phyloP scores from a whole-genome alignment of 2,113 vertebrate genomes.

The Rhinoptilus africanus region DNA sequence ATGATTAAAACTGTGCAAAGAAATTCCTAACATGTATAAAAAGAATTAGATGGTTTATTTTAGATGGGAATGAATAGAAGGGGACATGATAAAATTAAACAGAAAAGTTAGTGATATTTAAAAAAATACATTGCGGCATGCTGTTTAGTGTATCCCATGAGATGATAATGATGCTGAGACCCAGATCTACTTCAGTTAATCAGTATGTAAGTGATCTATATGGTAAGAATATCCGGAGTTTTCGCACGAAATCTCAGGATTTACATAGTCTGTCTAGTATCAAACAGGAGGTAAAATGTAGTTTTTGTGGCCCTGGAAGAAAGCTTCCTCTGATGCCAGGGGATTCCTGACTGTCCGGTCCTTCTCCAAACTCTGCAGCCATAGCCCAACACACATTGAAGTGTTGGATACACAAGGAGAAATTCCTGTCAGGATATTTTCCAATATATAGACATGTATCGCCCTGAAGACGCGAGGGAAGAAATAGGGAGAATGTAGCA shows the following conservation, averaged over 20 bases:
- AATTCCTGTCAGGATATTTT: not conserved
- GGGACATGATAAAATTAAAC: not conserved
- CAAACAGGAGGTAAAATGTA: not conserved
- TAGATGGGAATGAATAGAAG: not conserved
- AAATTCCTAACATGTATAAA: not conserved
- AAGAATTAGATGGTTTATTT: not conserved
- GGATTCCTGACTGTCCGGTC: not conserved
- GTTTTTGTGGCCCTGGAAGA: not conserved
- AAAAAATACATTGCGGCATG: not conserved
- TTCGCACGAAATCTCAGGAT: not conserved
- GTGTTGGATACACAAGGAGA: not conserved
- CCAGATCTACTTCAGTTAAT: not conserved
- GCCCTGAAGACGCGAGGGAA: accelerated
- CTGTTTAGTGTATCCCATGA: not conserved
- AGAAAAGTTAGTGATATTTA: not conserved
- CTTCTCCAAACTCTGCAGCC: not conserved
- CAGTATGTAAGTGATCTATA: not conserved
- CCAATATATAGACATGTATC: not conserved
- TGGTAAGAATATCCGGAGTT: not conserved
- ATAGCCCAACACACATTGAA: not conserved
- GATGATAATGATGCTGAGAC: not conserved
- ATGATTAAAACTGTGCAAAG: not conserved
- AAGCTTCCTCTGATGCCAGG: not conserved
- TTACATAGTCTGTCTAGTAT: not conserved
- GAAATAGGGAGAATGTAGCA: not conserved